Conservation (phyloP, 2,113 vertebrate genomes). For the Lipophrys pholis region DNA sequence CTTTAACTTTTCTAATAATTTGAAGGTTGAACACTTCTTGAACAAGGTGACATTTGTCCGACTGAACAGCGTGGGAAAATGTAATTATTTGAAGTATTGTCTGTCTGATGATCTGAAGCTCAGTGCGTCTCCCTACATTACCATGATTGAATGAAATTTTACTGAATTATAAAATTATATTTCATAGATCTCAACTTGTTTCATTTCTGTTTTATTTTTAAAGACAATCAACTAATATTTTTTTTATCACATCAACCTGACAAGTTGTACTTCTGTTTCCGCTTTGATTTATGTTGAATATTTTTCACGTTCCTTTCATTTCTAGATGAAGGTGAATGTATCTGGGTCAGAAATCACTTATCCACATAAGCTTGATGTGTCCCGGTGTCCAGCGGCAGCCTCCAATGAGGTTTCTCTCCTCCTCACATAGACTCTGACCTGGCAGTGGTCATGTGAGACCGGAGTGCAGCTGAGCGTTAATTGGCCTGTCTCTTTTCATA, state of each 20-base stretch:
- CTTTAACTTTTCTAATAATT: neutral
- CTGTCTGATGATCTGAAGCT: no score
- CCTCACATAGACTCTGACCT: constrained; percentile 19
- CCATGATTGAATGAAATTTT: no score
- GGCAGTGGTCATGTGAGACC: constrained; percentile 20
- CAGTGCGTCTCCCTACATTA: no score
- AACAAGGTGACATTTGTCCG: constrained; percentile 2
- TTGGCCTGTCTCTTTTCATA: constrained; percentile 45
- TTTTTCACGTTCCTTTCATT: no score
- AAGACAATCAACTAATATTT: no score
- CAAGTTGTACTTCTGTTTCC: no score
- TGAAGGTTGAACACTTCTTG: constrained; percentile 20
- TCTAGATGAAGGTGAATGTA: no score
- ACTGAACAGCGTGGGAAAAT: neutral
- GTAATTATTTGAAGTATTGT: neutral
- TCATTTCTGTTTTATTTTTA: no score
- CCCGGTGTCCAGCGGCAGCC: neutral
- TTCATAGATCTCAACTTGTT: no score
- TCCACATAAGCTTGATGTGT: neutral
- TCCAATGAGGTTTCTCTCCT: neutral
- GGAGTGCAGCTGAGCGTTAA: constrained; percentile 32
- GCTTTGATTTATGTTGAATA: no score
- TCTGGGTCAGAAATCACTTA: neutral
- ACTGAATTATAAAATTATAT: no score
- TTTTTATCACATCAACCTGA: no score